Evolutionary conservation across 2,113 vertebrate species (phyloP), one percentile per base, ranked within the genome.

Genomic region (Catharus bicknelli): DNA sequence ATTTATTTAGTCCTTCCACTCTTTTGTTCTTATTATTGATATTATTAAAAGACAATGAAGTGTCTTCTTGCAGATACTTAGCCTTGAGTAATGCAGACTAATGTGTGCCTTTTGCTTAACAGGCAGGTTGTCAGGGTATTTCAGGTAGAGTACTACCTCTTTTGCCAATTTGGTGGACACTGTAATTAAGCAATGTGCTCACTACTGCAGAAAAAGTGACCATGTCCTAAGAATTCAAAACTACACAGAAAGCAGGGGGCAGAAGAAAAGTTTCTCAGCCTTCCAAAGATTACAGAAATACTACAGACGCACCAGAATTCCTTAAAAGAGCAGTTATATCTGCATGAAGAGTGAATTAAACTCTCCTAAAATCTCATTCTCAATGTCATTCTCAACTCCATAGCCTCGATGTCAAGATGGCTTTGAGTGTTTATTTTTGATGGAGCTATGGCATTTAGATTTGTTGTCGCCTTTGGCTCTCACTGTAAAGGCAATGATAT

Each of bases 401-500:
- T 43, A 62, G 54, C 70, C 83, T 83, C 68, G 0, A 62, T 57
- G 94, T 77, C 87, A 90, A 83, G 85, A 90, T n/a, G 48, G 78
- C 61, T 94, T 88, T 94, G 75, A 86, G 57, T 63, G 63, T 68
- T 86, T 83, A 96, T 83, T 93, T 83, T 90, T 92, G 90, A 96
- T 88, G 55, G 93, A 90, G 51, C 72, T 77, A 48, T 59, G 83
- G 72, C 75, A 77, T 92, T 94, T 77, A 83, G 79, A 93, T 90
- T 90, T 90, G 69, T 59, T 67, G 78, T 93, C 94, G 91, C 93
- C 96, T 88, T 93, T 20, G 68, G 94, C 91, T 92, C 72, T 93
- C 22, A 6, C 63, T 51, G 75, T 70, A 70, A 91, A 92, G 67
- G 82, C 87, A 83, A 86, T 83, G 87, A 88, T 91, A 96, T 88